These are phyloP conservation scores for Lepisosteus oculatus DNA, from an alignment of 2,113 vertebrate genomes.

Conservation along the genomic window DNA sequence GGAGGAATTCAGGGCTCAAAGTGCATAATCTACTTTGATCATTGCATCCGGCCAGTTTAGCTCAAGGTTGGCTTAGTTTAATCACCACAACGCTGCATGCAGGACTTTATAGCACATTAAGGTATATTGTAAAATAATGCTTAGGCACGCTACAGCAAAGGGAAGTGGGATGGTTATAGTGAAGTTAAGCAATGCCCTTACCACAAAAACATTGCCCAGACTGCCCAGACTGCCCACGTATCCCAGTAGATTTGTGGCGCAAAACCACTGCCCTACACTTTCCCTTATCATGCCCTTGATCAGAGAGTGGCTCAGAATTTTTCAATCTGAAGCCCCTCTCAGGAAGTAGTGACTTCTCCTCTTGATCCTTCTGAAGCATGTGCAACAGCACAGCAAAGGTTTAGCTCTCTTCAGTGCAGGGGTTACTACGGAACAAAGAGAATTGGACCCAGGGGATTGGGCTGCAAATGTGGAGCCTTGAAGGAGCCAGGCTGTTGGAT, in stretches of 20 bases:
- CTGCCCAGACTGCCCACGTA: not conserved
- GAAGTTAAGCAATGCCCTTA: too few species aligned
- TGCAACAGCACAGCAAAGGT: conserved; percentile 3
- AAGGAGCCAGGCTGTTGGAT: conserved; percentile 46
- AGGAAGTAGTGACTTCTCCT: not conserved
- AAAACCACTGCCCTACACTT: not conserved
- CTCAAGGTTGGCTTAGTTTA: too few species aligned
- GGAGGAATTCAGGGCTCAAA: too few species aligned
- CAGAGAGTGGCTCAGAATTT: not conserved
- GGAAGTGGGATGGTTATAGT: too few species aligned
- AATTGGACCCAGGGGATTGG: conserved; percentile 44
- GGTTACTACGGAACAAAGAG: conserved; percentile 41
- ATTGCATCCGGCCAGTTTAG: too few species aligned
- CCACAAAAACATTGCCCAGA: not conserved
- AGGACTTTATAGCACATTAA: too few species aligned
- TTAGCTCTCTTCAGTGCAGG: conserved; percentile 10
- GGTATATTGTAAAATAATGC: too few species aligned
- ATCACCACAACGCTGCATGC: too few species aligned
- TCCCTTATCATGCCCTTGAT: not conserved
- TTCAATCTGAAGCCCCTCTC: conserved; percentile 4
- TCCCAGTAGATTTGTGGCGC: conserved; percentile 2
- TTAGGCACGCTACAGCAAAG: too few species aligned
- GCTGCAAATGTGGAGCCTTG: conserved; percentile 44
- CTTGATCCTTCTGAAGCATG: not conserved
- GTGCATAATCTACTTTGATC: too few species aligned